Conservation (phyloP, 2,113 vertebrate species). For the Orycteropus afer region DNA sequence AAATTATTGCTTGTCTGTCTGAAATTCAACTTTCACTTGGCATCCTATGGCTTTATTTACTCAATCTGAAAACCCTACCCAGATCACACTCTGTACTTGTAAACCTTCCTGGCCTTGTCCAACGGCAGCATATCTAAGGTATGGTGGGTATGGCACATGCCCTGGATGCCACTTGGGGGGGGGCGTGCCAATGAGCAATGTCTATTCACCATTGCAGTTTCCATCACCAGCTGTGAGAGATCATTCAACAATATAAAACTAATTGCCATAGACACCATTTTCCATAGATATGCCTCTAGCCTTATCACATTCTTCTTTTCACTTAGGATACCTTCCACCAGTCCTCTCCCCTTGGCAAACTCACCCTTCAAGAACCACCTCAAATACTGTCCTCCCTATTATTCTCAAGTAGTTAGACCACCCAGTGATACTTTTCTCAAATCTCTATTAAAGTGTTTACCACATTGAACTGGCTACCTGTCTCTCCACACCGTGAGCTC, state of each 20-base stretch:
- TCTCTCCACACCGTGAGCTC: background rate
- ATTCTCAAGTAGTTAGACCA: background rate
- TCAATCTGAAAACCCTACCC: background rate
- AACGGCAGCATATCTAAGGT: no score
- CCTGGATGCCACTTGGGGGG: no score
- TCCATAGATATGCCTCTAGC: no score
- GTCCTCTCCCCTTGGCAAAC: background rate
- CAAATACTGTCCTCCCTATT: background rate
- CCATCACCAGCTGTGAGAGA: no score
- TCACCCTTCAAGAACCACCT: constrained; percentile 7
- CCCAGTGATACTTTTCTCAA: background rate
- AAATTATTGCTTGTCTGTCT: background rate
- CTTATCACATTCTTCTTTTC: background rate
- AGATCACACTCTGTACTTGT: background rate
- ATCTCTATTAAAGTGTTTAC: background rate
- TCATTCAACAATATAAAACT: no score
- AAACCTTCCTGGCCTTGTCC: background rate
- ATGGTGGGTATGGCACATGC: no score
- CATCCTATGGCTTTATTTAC: background rate
- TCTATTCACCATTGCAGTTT: no score
- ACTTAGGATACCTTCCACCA: background rate
- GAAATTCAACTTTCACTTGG: background rate
- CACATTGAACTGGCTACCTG: background rate
- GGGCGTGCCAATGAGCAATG: no score
- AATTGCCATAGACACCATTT: no score